Evolutionary conservation across 2,113 vertebrate genomes (phyloP).

Genomic region (Heliornis fulica): DNA sequence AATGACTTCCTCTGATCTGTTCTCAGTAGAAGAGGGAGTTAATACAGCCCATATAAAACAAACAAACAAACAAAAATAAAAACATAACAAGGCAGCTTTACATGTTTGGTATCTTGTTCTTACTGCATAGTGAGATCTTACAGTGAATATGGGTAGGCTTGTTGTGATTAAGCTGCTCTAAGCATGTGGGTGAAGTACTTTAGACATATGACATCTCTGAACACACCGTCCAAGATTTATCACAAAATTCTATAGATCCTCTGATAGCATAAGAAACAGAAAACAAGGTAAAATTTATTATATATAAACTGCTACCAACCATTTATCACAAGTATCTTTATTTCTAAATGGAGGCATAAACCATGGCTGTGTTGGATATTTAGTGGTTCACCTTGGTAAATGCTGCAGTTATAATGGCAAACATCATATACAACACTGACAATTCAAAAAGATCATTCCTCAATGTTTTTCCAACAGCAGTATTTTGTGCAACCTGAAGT

Average conservation of each 20-base stretch:
- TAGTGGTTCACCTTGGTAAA: neutral
- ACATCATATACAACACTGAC: neutral
- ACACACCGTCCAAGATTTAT: neutral
- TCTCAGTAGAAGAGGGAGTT: neutral
- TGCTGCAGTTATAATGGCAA: neutral
- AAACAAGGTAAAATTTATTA: neutral
- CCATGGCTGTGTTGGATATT: rapidly evolving
- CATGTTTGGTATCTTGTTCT: neutral
- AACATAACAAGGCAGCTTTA: neutral
- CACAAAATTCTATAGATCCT: neutral
- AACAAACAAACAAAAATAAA: no score
- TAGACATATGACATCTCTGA: neutral
- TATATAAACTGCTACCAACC: neutral
- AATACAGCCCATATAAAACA: neutral
- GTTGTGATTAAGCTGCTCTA: neutral
- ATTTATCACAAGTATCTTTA: neutral
- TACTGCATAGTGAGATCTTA: neutral
- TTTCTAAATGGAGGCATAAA: neutral
- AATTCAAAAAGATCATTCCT: neutral
- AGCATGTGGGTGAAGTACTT: neutral
- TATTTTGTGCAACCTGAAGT: neutral
- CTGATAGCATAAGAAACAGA: neutral
- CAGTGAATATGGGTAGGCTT: neutral
- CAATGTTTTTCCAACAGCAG: neutral
- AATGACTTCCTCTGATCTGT: neutral